Percentiles rank a stretch among this genome's conserved stretches.
phyloP scores from a whole-genome alignment of 2,113 vertebrate genomes.

The Arvicanthis niloticus region DNA sequence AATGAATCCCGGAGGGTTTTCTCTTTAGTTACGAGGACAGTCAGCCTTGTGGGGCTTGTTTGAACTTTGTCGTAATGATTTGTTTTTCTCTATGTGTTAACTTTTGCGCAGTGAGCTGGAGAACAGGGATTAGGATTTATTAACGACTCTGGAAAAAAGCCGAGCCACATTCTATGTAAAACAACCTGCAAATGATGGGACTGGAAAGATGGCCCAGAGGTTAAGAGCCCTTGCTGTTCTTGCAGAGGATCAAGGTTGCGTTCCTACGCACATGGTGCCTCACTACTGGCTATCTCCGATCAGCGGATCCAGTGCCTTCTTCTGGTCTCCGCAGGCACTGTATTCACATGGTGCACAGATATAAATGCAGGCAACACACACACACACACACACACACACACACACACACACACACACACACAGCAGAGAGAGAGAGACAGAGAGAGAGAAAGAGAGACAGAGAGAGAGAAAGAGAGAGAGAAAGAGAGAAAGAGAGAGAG shows the following conservation, averaged over 20 bases:
- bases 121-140: constrained; percentile 14
- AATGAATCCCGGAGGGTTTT: constrained; percentile 55
- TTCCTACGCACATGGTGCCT: neutral
- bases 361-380: neutral
- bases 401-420: neutral
- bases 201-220: neutral
- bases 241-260: neutral
- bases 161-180: neutral
- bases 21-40: neutral
- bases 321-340: neutral
- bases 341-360: neutral
- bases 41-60: constrained; percentile 49
- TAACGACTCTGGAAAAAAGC: neutral
- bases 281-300: neutral
- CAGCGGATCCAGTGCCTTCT: neutral
- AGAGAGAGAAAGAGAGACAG: too few relatives aligned
- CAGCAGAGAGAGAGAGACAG: too few relatives aligned
- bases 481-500: too few relatives aligned
- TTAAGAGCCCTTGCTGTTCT: neutral
- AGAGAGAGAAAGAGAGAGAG: too few relatives aligned
- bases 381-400: neutral
- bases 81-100: constrained; percentile 56
- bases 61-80: constrained; percentile 67
- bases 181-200: neutral
- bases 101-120: constrained; percentile 29